Evolutionary conservation across 2,113 vertebrate species (phyloP).

Genomic region (Rhabdornis inornatus): DNA sequence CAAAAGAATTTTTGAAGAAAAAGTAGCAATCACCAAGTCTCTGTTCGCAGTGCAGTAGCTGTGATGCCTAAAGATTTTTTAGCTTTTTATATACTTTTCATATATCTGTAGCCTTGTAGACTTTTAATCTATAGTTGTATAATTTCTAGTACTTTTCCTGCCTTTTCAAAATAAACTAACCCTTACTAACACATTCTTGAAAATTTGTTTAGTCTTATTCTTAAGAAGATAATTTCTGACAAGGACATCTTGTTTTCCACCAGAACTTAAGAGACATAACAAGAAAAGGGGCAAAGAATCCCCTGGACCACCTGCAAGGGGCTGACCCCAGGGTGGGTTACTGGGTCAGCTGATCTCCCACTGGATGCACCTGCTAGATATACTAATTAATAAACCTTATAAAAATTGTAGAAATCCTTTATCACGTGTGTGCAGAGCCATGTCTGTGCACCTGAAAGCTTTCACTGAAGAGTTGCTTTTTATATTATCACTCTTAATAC

Average conservation of each 20-base stretch:
- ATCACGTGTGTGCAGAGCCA: fast-evolving
- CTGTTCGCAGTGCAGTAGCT: neutral
- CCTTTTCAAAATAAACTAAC: neutral
- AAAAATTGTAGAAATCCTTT: neutral
- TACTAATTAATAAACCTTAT: neutral
- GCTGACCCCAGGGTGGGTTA: neutral
- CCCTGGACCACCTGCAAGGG: neutral
- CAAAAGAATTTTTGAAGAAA: neutral
- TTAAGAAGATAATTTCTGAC: neutral
- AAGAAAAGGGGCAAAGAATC: neutral
- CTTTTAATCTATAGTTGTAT: neutral
- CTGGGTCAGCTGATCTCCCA: neutral
- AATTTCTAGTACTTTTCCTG: neutral
- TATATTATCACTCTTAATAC: neutral
- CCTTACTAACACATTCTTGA: neutral
- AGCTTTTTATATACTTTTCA: neutral
- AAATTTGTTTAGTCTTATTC: neutral
- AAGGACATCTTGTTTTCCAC: neutral
- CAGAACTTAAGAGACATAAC: neutral
- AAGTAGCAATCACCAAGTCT: neutral
- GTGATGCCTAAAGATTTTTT: neutral
- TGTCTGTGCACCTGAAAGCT: neutral
- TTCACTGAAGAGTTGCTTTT: neutral
- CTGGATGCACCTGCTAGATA: neutral
- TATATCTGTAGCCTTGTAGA: neutral